phyloP scores from a whole-genome alignment of 2,888 invertebrate genomes.

The Blera fallax region DNA sequence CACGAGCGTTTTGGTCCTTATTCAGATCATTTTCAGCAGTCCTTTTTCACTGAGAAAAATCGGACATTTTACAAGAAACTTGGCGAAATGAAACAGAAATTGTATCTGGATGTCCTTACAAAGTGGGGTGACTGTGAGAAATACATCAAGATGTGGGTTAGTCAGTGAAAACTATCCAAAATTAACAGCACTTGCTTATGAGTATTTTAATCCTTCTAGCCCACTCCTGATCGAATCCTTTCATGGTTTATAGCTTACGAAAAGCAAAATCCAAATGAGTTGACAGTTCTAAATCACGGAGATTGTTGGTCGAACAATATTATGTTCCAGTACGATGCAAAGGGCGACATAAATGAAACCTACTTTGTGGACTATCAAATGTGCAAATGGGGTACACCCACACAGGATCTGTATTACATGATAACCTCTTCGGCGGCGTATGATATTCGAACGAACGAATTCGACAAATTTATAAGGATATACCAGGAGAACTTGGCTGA shows the following conservation, averaged over 20 bases:
- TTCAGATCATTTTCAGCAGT: constrained; percentile 39
- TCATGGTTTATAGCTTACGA: constrained; percentile 15
- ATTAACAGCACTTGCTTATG: no score
- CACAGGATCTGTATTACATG: constrained; percentile 77
- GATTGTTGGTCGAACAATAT: constrained; percentile 79
- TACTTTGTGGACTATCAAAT: constrained; percentile 78
- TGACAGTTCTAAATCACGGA: constrained; percentile 78
- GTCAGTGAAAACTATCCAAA: not conserved
- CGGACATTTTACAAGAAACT: constrained; percentile 26
- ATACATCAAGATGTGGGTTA: constrained; percentile 66
- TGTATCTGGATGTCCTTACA: constrained; percentile 7
- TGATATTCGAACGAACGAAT: constrained; percentile 77
- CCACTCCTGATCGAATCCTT: not conserved
- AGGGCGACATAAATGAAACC: constrained; percentile 76
- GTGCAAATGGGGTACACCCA: constrained; percentile 75
- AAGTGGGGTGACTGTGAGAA: constrained; percentile 48
- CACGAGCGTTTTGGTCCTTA: constrained; percentile 74
- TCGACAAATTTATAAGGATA: constrained; percentile 78
- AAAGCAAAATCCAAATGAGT: constrained; percentile 9
- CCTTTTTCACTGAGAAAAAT: constrained; percentile 28
- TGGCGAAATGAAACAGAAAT: constrained; percentile 1
- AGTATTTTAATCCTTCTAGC: not conserved
- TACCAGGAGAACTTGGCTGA: constrained; percentile 77
- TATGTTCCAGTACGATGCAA: constrained; percentile 77
- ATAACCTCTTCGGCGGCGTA: constrained; percentile 77